phyloP scores from a whole-genome alignment of 2,888 invertebrate species.

The Drosophila rubida region DNA sequence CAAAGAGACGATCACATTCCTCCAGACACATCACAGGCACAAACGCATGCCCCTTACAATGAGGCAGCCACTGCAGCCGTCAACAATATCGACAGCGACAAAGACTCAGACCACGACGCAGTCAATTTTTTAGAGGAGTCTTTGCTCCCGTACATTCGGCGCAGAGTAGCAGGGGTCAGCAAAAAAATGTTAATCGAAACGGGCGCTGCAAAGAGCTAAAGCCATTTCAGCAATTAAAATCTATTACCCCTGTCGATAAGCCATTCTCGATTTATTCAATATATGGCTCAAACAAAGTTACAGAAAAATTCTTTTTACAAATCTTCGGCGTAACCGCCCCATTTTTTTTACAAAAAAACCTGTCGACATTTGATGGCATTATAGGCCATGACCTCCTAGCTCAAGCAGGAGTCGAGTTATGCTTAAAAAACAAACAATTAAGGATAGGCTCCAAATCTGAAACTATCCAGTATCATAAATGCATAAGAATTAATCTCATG shows the following conservation, averaged over 20 bases:
- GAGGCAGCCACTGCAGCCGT: not conserved
- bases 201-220: not conserved
- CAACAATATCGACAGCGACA: not conserved
- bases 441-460: not conserved
- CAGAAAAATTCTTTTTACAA: not conserved
- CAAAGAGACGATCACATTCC: not conserved
- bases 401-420: not conserved
- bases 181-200: constrained; percentile 3
- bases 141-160: not conserved
- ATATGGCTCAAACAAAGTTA: not conserved
- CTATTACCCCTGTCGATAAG: not conserved
- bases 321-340: not conserved
- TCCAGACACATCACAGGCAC: not conserved
- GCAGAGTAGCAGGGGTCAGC: not conserved
- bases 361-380: not conserved
- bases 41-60: not conserved
- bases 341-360: not conserved
- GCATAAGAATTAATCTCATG: not conserved
- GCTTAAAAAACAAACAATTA: not conserved
- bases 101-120: not conserved
- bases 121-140: not conserved
- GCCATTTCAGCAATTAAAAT: not conserved
- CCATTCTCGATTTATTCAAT: not conserved
- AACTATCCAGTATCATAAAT: not conserved
- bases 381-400: not conserved